Evolutionary conservation across 2,113 vertebrate species (phyloP), one percentile per base, ranked within the genome.

Genomic region (Glaucomys volans): DNA sequence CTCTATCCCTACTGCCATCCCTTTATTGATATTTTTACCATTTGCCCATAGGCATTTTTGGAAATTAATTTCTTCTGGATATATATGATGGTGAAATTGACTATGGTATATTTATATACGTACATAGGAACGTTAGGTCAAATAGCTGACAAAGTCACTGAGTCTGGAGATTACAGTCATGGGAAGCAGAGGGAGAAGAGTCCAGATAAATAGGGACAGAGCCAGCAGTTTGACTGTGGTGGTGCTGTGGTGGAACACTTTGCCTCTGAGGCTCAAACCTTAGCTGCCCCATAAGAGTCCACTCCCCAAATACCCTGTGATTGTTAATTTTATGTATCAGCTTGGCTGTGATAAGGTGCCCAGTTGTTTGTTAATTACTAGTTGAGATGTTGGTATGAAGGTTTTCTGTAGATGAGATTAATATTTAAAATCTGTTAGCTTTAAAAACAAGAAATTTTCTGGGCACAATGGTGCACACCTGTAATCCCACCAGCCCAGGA

Each of bases 341-440:
- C 57, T 54, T 87, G n/a, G 47, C 50, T 87, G 37, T 42, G 76
- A 4, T 77, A 17, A 28, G 6, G 44, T 64, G 69, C 52, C 28
- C 9, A 88, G 30, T 76, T 91, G 47, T 91, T 82, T 94, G 52
- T 76, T 14, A 72, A 84, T 89, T 66, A 64, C 47, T 92, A 83
- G 24, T 92, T 80, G 72, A 85, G 69, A 64, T 22, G 9, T 76
- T 81, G 8, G 32, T 62, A 30, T 84, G 26, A 91, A 92, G 17
- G 4, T 57, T 86, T 91, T 94, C 80, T 75, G 11, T 75, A 67
- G 64, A 57, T 79, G 37, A 74, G 66, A 77, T 80, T 86, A 54
- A 80, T 81, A 90, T 75, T 86, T 66, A 28, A n/a, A 47, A 5
- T 71, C 35, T 62, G 82, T 50, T 81, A 12, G 50, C 66, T 90